Base-by-base conservation (phyloP, 2,113 vertebrate genomes). In the Microtus montanus region DNA sequence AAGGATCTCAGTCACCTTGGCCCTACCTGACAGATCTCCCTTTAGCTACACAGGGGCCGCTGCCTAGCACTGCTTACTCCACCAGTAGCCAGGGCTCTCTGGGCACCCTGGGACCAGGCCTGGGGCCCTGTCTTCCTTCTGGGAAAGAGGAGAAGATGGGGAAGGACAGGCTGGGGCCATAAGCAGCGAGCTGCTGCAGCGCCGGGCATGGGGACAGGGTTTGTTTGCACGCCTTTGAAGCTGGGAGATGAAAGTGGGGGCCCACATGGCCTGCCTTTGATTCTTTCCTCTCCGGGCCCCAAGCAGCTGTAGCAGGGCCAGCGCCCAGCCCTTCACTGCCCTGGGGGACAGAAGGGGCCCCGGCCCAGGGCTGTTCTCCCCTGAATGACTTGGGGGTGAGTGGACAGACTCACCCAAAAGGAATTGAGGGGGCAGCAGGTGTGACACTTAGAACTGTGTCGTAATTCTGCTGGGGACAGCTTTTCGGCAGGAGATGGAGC, bases 191-290 rank as follows among this genome's bases (percentile, higher is more conserved):
- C 90, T 90, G 89, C 71, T 38, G 90, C 71, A 24, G 73, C 28
- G 96, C 97, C 98, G 98, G 98, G 98, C 98, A 98, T 86, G 28
- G 96, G 95, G 91, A 98, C 98, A 98, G 97, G 98, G 97, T 99
- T 99, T 99, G 99, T 99, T 99, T 99, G 99, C 98, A 98, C 98
- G 98, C 98, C 99, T 99, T 99, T 99, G 99, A 99, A 99, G 99
- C 98, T 93, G 83, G 93, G 97, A 99, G 98, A 99, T 99, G 98
- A 99, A 99, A 99, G 99, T 98, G 90, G 98, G 83, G 98, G 98
- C 98, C 98, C 98, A 98, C 98, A 98, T 98, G 98, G 98, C 98
- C 98, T 99, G 99, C 97, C 98, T 99, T 98, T 99, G 99, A 99
- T 99, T 99, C 75, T 47, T 79, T 90, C 99, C 99, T 99, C 98